Conservation (phyloP, 2,113 vertebrate genomes). For the Dunckerocampus dactyliophorus region DNA sequence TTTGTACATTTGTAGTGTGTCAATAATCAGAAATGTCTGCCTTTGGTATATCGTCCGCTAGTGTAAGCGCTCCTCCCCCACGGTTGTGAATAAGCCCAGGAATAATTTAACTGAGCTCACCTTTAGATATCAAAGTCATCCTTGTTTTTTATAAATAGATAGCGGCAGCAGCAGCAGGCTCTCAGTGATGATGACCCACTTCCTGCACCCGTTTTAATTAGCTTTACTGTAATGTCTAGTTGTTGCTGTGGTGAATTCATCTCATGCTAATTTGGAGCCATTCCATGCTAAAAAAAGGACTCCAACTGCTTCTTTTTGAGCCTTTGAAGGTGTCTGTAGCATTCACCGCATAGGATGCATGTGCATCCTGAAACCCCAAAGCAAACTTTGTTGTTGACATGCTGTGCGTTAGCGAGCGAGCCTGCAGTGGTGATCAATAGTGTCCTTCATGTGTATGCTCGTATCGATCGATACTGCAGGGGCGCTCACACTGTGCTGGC, state of each 20-base stretch:
- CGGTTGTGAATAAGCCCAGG: constrained; percentile 24
- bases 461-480: constrained; percentile 39
- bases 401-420: constrained; percentile 6
- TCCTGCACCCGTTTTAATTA: constrained; percentile 48
- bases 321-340: constrained; percentile 19
- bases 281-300: constrained; percentile 12
- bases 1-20: no score
- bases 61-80: constrained; percentile 7
- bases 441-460: constrained; percentile 20
- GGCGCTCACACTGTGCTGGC: constrained; percentile 35
- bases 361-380: constrained; percentile 9
- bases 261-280: constrained; percentile 10
- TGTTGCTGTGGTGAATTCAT: constrained; percentile 32
- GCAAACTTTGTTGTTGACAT: constrained; percentile 13
- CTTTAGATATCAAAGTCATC: constrained; percentile 51
- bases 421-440: constrained; percentile 25
- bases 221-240: constrained; percentile 53
- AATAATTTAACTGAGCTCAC: constrained; percentile 41
- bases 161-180: constrained; percentile 26
- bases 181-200: constrained; percentile 58
- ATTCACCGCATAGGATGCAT: constrained; percentile 18
- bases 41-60: background rate
- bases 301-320: constrained; percentile 11
- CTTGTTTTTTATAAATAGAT: constrained; percentile 51
- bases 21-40: no score